Percentiles rank a stretch among this genome's conserved stretches.
Evolutionary conservation across 2,113 vertebrate genomes (phyloP).

Genomic region (Zosterops lateralis): DNA sequence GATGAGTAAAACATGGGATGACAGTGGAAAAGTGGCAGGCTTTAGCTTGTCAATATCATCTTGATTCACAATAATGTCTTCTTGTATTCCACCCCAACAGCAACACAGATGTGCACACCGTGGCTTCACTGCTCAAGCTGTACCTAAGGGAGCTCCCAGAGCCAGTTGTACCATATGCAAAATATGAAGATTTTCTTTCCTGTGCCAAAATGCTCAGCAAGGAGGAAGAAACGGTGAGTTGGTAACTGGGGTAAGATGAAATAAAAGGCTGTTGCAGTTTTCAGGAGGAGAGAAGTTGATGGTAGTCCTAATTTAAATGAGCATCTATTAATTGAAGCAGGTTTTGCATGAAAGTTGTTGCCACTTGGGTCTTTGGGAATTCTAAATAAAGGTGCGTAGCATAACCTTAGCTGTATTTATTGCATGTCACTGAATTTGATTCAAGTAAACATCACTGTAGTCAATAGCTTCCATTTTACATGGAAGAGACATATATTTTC

Average conservation of each 20-base stretch:
- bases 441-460: neutral
- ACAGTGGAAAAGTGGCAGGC: neutral
- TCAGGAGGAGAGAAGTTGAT: neutral
- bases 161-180: slow-evolving; percentile 91
- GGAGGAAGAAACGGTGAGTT: slow-evolving; percentile 89
- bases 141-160: slow-evolving; percentile 95
- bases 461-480: neutral
- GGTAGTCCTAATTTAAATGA: neutral
- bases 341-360: neutral
- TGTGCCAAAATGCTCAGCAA: slow-evolving; percentile 89
- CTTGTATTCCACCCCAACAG: slow-evolving; percentile 69
- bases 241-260: neutral
- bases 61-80: neutral
- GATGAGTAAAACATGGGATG: neutral
- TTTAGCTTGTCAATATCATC: neutral
- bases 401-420: neutral
- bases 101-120: slow-evolving; percentile 94
- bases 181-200: slow-evolving; percentile 90
- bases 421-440: neutral
- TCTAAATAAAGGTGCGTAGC: neutral
- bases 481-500: neutral
- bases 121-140: slow-evolving; percentile 93
- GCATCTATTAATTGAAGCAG: neutral
- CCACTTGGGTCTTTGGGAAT: neutral
- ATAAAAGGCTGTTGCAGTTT: neutral